These are phyloP conservation scores for Trachurus trachurus DNA, from an alignment of 2,797 vertebrate species.

Conservation along the genomic window DNA sequence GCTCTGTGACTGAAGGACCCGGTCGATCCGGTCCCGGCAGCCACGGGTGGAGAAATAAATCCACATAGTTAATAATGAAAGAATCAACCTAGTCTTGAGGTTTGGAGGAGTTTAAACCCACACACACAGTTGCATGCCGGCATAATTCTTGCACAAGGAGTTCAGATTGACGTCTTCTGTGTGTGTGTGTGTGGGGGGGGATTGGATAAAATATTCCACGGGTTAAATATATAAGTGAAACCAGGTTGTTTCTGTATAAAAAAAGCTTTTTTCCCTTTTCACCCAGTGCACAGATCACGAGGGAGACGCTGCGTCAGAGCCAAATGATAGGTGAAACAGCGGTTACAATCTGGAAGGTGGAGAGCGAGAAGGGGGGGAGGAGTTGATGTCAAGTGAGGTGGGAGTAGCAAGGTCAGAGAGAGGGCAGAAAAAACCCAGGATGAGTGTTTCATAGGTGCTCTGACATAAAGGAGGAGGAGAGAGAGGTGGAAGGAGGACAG, in stretches of 20 bases:
- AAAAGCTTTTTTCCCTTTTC: background rate
- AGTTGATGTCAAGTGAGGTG: background rate
- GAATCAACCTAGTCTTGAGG: constrained; percentile 3
- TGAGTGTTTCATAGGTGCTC: background rate
- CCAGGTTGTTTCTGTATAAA: constrained; percentile 20
- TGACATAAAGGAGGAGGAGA: background rate
- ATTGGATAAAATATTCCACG: constrained; percentile 15
- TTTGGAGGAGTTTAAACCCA: background rate
- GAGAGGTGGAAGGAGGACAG: background rate
- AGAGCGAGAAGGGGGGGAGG: background rate
- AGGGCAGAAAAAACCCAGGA: background rate
- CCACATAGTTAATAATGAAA: background rate
- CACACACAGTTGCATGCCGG: background rate
- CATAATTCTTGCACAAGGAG: constrained; percentile 1
- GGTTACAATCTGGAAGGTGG: background rate
- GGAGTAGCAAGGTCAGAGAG: background rate
- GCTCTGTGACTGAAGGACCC: constrained; percentile 34
- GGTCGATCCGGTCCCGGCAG: constrained; percentile 16
- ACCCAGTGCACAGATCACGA: background rate
- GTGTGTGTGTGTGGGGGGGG: too few species aligned
- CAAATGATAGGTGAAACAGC: constrained; percentile 12
- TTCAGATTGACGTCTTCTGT: constrained; percentile 18
- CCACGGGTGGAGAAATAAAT: background rate
- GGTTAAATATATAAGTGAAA: constrained; percentile 12
- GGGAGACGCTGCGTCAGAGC: background rate